Conservation (phyloP, 2,888 invertebrate species). For the Tridacna gigas region DNA sequence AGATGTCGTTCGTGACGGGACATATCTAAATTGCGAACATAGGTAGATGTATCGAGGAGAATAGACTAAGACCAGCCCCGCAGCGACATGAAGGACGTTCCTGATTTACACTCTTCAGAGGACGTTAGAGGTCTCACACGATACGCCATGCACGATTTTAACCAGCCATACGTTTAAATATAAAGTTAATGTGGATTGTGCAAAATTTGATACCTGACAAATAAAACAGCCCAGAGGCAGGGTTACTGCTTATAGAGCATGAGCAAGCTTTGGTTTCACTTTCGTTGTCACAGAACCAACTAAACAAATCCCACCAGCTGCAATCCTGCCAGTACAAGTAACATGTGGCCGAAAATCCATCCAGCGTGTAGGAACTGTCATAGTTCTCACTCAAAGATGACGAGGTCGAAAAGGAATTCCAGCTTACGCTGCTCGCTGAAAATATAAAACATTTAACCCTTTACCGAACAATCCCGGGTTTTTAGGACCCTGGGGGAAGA, state of each 20-base stretch:
- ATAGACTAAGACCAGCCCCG: neutral
- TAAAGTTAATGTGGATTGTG: no score
- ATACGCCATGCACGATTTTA: no score
- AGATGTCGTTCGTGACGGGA: neutral
- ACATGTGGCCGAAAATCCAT: slow-evolving; percentile 11
- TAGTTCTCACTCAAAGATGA: slow-evolving; percentile 5
- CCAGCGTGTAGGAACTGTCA: neutral
- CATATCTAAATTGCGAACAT: neutral
- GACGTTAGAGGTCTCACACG: no score
- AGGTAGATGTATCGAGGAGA: no score
- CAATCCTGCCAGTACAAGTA: slow-evolving; percentile 11
- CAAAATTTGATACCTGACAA: slow-evolving; percentile 22
- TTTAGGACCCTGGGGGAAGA: neutral
- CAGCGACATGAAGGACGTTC: no score
- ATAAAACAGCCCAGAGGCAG: slow-evolving; percentile 14
- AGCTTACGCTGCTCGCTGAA: slow-evolving; percentile 1
- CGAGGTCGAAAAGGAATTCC: neutral
- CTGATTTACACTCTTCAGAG: no score
- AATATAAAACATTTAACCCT: no score
- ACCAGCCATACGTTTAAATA: no score
- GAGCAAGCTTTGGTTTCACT: slow-evolving; percentile 5
- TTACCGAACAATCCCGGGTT: no score
- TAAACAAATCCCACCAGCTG: neutral
- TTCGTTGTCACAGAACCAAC: neutral
- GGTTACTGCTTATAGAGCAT: slow-evolving; percentile 10